Evolutionary conservation across 2,888 invertebrate species (phyloP).

Genomic region (Cephus sareptanus): DNA sequence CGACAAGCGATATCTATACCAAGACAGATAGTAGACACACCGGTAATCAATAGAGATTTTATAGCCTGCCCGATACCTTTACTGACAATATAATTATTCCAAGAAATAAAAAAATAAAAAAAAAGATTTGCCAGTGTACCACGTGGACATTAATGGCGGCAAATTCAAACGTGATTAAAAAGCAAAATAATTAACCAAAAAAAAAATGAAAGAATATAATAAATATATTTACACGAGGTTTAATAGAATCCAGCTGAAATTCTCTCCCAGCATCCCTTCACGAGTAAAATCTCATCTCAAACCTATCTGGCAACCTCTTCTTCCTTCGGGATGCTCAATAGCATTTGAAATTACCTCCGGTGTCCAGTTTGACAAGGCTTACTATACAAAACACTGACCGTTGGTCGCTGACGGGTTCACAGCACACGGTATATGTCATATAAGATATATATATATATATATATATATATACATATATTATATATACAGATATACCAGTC

Average conservation of each 20-base stretch:
- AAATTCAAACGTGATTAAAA: too few relatives aligned
- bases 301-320: not conserved
- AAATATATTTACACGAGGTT: not conserved
- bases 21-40: too few relatives aligned
- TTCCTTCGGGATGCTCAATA: not conserved
- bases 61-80: too few relatives aligned
- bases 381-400: conserved; percentile 33
- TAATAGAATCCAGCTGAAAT: not conserved
- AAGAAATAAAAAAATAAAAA: too few relatives aligned
- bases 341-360: conserved; percentile 14
- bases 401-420: conserved; percentile 18
- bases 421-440: not conserved
- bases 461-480: too few relatives aligned
- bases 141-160: too few relatives aligned
- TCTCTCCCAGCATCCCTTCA: not conserved
- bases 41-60: too few relatives aligned
- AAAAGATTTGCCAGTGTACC: too few relatives aligned
- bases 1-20: conserved; percentile 15
- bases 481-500: not conserved
- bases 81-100: too few relatives aligned
- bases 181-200: too few relatives aligned
- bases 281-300: not conserved
- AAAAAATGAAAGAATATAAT: too few relatives aligned
- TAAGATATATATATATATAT: not conserved
- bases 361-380: conserved; percentile 22